Base-by-base conservation (phyloP, 2,797 vertebrate species). In the Eupleurogrammus muticus region DNA sequence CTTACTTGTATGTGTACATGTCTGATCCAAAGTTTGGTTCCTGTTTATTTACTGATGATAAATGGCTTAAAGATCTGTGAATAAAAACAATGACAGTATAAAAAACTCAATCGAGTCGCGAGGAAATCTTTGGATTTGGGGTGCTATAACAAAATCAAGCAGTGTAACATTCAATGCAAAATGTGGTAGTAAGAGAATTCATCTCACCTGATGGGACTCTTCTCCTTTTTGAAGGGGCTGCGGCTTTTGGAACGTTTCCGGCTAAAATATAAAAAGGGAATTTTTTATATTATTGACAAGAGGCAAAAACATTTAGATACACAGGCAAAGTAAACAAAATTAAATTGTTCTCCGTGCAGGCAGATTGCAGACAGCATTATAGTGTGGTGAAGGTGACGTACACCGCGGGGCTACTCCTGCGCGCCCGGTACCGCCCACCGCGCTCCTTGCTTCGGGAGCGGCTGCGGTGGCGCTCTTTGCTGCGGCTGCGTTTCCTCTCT, bases 141-240 rank as follows among this genome's bases (percentile, higher is more conserved):
- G 12, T 19, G 1, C 19, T 58, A 9, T 9, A 34, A 32, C n/a
- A 36, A 60, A 54, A 63, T 19, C 21, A 36, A 16, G 1, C 23
- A 9, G 17, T 2, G 5, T 14, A 17, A 17, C 10, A 12, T 24
- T 14, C 17, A 11, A 4, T 5, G 5, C 14, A 28, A 34, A 46
- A 24, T 20, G 11, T 1, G 53, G 36, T 9, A 11, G n/a, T 10
- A 13, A 36, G 3, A 19, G 50, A 10, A 8, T 28, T 40, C 0
- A 42, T 70, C 76, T 81, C 91, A 99, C 98, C 98, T 97, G 81
- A 99, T 93, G 56, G 97, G 97, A 86, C 97, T 99, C 92, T 97
- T 99, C 80, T 99, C 98, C 93, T 97, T 99, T 88, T 95, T 98
- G 86, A 96, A 94, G 12, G 97, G 97, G 87, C 96, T 99, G 81